Conservation (phyloP, 2,888 invertebrate genomes). For the Tinea semifulvella region DNA sequence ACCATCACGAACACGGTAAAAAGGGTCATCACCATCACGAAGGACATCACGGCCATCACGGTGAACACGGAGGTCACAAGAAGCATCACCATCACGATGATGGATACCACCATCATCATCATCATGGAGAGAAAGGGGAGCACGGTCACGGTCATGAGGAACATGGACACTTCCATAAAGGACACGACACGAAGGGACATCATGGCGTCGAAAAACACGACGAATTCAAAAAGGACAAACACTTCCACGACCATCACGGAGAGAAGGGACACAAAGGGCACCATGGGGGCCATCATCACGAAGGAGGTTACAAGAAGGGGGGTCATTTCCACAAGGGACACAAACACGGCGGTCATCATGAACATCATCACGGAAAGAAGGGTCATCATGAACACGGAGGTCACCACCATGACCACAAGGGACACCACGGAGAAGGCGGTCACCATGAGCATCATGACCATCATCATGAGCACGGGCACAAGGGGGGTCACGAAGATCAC, state of each 20-base stretch:
- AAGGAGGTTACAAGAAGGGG: conserved; percentile 81
- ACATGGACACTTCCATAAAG: conserved; percentile 79
- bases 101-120: conserved; percentile 69
- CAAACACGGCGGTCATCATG: conserved; percentile 78
- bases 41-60: conserved; percentile 67
- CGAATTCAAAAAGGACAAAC: conserved; percentile 85
- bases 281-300: conserved; percentile 80
- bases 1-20: conserved; percentile 71
- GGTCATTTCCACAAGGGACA: conserved; percentile 82
- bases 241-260: conserved; percentile 85
- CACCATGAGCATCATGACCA: conserved; percentile 80
- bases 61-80: conserved; percentile 70
- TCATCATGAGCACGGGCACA: conserved; percentile 77
- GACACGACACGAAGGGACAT: conserved; percentile 84
- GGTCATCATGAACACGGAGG: conserved; percentile 80
- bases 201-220: conserved; percentile 84
- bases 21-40: conserved; percentile 77
- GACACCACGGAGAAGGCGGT: conserved; percentile 79
- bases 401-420: conserved; percentile 79
- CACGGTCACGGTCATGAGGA: conserved; percentile 63
- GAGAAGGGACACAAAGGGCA: conserved; percentile 80
- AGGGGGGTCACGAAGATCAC: conserved; percentile 81
- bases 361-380: conserved; percentile 80
- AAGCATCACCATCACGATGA: conserved; percentile 72
- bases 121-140: conserved; percentile 71